These are phyloP conservation scores for Heliconius hortense DNA, from an alignment of 2,888 invertebrate genomes.

Conservation along the genomic window DNA sequence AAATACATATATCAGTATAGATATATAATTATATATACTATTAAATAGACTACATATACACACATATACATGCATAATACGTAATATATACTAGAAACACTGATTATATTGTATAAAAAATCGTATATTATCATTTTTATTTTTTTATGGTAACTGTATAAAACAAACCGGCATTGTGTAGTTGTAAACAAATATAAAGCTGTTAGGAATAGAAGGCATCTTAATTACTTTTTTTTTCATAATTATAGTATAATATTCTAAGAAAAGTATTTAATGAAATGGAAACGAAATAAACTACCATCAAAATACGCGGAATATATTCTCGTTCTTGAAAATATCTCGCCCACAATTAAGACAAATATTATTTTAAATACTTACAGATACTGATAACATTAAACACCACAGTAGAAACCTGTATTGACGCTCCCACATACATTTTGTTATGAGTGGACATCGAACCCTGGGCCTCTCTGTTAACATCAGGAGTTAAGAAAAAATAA, in stretches of 20 bases:
- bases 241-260: neutral
- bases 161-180: neutral
- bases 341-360: neutral
- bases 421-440: neutral
- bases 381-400: slow-evolving; percentile 1
- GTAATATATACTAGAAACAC: too few species aligned
- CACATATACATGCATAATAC: too few species aligned
- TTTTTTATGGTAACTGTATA: too few species aligned
- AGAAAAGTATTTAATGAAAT: neutral
- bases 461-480: neutral
- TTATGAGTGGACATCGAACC: neutral
- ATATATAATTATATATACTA: too few species aligned
- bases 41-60: too few species aligned
- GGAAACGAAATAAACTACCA: neutral
- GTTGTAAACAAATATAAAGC: neutral
- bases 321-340: neutral
- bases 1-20: too few species aligned
- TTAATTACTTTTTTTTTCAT: too few species aligned
- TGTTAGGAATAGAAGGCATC: neutral
- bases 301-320: neutral
- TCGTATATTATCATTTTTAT: too few species aligned
- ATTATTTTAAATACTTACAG: neutral
- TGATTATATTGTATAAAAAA: neutral
- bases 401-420: neutral
- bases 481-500: neutral